phyloP scores from a whole-genome alignment of 2,888 invertebrate species.

The Himalopsyche kuldschensis region DNA sequence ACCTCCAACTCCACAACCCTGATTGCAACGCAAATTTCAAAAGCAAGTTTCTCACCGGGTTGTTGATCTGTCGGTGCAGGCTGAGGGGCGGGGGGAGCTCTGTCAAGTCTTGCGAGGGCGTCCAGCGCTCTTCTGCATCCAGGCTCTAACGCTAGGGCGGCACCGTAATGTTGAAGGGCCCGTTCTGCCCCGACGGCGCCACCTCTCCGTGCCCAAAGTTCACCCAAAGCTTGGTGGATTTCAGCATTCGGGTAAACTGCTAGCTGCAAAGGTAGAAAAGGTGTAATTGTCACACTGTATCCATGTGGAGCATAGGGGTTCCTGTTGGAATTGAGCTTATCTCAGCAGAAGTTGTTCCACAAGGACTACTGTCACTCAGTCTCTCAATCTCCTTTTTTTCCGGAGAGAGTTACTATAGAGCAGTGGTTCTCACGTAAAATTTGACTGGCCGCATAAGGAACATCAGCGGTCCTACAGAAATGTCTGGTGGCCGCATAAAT shows the following conservation, averaged over 20 bases:
- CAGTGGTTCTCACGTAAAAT: too few species aligned
- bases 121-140: constrained; percentile 31
- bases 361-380: too few species aligned
- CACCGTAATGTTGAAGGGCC: constrained; percentile 34
- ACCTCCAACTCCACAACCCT: too few species aligned
- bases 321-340: too few species aligned
- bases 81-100: constrained; percentile 20
- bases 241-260: constrained; percentile 31
- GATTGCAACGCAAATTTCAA: background rate
- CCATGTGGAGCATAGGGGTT: too few species aligned
- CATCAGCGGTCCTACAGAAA: too few species aligned
- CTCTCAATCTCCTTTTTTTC: too few species aligned
- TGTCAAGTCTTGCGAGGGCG: constrained; percentile 34
- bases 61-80: background rate
- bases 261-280: constrained; percentile 12
- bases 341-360: too few species aligned
- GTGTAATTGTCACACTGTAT: background rate
- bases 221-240: constrained; percentile 34
- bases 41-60: background rate
- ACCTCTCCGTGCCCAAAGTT: constrained; percentile 35
- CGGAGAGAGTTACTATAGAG: too few species aligned
- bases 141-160: constrained; percentile 34
- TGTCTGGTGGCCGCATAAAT: too few species aligned
- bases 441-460: too few species aligned
- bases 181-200: constrained; percentile 27